Conservation (phyloP, 2,888 invertebrate species). For the Pandemis corylana region DNA sequence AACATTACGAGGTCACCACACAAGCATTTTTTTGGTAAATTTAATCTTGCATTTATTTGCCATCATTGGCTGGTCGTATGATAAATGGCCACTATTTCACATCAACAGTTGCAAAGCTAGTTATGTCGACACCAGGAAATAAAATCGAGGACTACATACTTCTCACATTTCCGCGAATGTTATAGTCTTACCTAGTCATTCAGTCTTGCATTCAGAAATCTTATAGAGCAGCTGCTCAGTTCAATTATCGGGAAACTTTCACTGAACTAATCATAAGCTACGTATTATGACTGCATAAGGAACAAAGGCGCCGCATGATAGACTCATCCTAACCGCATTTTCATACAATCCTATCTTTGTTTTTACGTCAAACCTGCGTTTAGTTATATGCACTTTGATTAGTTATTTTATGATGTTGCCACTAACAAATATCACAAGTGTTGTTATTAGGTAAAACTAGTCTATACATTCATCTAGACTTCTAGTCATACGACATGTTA, state of each 20-base stretch:
- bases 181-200: neutral
- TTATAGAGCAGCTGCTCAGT: neutral
- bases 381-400: neutral
- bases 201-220: neutral
- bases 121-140: conserved; percentile 4
- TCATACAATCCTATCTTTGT: neutral
- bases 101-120: neutral
- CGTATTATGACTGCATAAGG: neutral
- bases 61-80: neutral
- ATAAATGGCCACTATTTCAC: neutral
- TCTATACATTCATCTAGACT: too few relatives aligned
- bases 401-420: neutral
- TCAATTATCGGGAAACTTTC: neutral
- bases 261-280: neutral
- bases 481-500: too few relatives aligned
- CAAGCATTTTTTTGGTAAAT: conserved; percentile 8
- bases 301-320: neutral
- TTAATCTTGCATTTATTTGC: conserved; percentile 9
- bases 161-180: neutral
- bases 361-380: neutral
- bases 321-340: neutral
- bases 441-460: neutral
- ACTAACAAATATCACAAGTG: neutral
- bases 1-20: conserved; percentile 25
- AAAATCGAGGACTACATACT: neutral